Conservation (phyloP, 2,888 invertebrate species). For the Pollenia griseotomentosa region DNA sequence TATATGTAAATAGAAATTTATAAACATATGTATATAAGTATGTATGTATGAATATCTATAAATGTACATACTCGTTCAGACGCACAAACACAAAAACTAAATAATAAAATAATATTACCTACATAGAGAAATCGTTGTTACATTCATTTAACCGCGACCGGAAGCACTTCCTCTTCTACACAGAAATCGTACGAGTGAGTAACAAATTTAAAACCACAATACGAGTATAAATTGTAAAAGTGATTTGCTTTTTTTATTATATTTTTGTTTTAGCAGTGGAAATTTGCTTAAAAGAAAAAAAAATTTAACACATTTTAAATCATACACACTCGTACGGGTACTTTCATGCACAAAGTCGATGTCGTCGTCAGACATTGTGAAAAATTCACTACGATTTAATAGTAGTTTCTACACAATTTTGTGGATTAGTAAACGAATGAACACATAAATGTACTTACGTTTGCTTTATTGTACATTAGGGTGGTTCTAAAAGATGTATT, state of each 20-base stretch:
- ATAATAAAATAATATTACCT: conserved; percentile 63
- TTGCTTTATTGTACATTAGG: neutral
- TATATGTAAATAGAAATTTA: neutral
- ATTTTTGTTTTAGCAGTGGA: conserved; percentile 47
- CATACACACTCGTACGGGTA: conserved; percentile 10
- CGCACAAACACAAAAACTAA: conserved; percentile 36
- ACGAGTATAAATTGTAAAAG: conserved; percentile 67
- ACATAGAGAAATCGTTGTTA: conserved; percentile 72
- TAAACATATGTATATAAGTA: conserved; percentile 2
- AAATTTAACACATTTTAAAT: conserved; percentile 46
- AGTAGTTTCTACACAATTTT: conserved; percentile 51
- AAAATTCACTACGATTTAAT: conserved; percentile 43
- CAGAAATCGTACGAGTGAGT: conserved; percentile 70
- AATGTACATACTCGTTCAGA: conserved; percentile 33
- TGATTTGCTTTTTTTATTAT: conserved; percentile 65
- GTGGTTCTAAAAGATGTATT: neutral
- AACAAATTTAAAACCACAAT: conserved; percentile 69
- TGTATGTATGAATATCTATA: conserved; percentile 6
- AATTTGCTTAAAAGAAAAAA: conserved; percentile 53
- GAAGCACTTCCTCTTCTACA: conserved; percentile 75
- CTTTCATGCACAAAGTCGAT: conserved; percentile 23
- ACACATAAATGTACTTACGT: neutral
- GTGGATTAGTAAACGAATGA: conserved; percentile 27
- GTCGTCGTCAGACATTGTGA: conserved; percentile 31
- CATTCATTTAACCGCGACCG: conserved; percentile 74